These are phyloP conservation scores for Cochlearius cochlearius DNA, from an alignment of 2,113 vertebrate species.

Conservation along the genomic window DNA sequence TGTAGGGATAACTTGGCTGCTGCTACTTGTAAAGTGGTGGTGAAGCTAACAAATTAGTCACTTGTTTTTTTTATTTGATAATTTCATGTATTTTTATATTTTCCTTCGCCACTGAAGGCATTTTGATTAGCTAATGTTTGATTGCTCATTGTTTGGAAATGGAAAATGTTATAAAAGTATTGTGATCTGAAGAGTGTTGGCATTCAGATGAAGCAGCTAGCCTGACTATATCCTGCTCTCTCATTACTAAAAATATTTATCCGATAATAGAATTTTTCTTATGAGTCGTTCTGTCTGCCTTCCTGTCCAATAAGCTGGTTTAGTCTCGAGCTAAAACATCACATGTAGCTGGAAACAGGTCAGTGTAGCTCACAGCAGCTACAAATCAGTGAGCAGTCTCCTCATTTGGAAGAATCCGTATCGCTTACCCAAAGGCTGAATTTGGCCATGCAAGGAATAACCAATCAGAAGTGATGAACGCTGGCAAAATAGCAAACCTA, in stretches of 20 bases:
- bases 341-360: not conserved
- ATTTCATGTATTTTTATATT: constrained; percentile 38
- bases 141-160: constrained; percentile 42
- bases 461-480: not conserved
- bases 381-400: not conserved
- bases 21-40: constrained; percentile 47
- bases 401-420: not conserved
- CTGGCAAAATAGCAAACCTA: not conserved
- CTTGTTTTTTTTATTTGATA: constrained; percentile 16
- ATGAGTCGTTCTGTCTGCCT: not conserved
- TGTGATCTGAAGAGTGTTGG: constrained; percentile 11
- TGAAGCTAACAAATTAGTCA: constrained; percentile 51
- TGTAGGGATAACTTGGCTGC: constrained; percentile 64
- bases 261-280: not conserved
- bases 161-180: not conserved
- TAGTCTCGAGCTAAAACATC: not conserved
- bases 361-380: not conserved
- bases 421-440: not conserved
- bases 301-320: not conserved
- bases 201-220: not conserved
- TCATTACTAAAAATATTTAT: constrained; percentile 6
- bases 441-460: not conserved
- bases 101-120: constrained; percentile 35
- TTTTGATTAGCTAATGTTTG: constrained; percentile 42
- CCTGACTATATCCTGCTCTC: not conserved